Base-by-base conservation (phyloP, 1,140 invertebrate genomes). In the Drosophila lowei region DNA sequence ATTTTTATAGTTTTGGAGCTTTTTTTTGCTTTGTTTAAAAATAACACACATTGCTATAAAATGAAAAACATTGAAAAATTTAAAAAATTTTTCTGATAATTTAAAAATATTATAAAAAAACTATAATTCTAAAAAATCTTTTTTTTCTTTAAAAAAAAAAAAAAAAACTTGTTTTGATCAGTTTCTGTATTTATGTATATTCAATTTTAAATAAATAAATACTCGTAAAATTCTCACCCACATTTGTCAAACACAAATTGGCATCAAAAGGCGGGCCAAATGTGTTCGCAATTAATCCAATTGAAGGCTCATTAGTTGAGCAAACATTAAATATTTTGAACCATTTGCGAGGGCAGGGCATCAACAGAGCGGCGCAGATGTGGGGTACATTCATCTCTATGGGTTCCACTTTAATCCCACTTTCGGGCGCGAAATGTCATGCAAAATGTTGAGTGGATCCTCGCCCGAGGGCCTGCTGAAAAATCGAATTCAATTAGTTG, bases 401-500 rank as follows among this genome's bases (percentile, higher is more conserved):
- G 30, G 30, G 30, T 11, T 11, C 30, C 30, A 11, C 30, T 11
- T 34, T 42, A 65, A 62, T 61, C 18, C 15, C 60, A 25, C n/a
- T 8, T 11, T 9, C 30, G 28, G 57, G 43, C 49, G 60, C 44
- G 46, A 65, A 64, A 50, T 43, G 21, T 44, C 9, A 54, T 46
- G 61, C 61, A 28, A 34, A 67, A 67, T 68, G 49, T 49, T 30
- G 18, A 44, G 49, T 48, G 54, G 65, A 47, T 23, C 65, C 64
- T 9, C 48, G 48, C 47, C 49, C 49, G 41, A 56, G 65, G 50
- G 49, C 43, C 41, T 25, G 15, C 23, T 68, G 50, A 68, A 68
- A 56, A 71, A 71, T 60, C 67, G 48, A 71, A 71, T 71, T 52
- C 54, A 50, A 60, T 71, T 71, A 71, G 55, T 41, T 23, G 54